A percentile compares a stretch with the other conserved stretches of the same genome.
phyloP scores from a whole-genome alignment of 2,888 invertebrate species.

The Quadroppia sp. region DNA sequence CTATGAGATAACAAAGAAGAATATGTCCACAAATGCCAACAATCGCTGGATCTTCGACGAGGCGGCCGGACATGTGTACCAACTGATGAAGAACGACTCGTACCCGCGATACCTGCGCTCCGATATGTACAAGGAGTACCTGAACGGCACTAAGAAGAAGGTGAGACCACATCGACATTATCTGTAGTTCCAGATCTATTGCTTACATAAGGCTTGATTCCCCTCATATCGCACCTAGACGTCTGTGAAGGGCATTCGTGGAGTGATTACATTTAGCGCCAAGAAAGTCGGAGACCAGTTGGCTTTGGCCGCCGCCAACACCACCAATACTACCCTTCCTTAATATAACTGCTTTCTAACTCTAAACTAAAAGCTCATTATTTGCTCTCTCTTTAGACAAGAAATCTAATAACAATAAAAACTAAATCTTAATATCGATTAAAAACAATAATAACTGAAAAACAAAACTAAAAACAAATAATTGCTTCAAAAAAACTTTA shows the following conservation, averaged over 20 bases:
- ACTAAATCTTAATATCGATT: neutral
- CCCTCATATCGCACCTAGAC: constrained; percentile 58
- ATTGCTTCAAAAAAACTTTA: neutral
- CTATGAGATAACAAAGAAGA: constrained; percentile 74
- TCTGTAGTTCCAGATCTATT: neutral
- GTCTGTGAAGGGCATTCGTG: constrained; percentile 77
- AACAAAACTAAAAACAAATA: neutral
- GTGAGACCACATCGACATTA: constrained; percentile 63
- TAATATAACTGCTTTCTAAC: constrained; percentile 10
- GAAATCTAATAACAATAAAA: neutral
- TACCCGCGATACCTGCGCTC: constrained; percentile 96
- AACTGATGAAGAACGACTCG: constrained; percentile 98
- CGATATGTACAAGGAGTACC: constrained; percentile 96
- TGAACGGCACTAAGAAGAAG: constrained; percentile 95
- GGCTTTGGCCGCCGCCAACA: constrained; percentile 45
- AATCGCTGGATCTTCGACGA: constrained; percentile 95
- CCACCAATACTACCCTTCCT: constrained; percentile 45
- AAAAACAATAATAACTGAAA: neutral
- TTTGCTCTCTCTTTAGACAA: constrained; percentile 6
- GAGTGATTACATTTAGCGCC: constrained; percentile 68
- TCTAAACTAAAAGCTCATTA: constrained; percentile 10
- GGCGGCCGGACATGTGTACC: constrained; percentile 97
- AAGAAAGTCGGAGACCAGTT: constrained; percentile 47
- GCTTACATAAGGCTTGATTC: constrained; percentile 33
- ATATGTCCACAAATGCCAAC: constrained; percentile 64